Evolutionary conservation across 2,113 vertebrate species (phyloP), one percentile per base, ranked within the genome.

Genomic region (Clinocottus analis): DNA sequence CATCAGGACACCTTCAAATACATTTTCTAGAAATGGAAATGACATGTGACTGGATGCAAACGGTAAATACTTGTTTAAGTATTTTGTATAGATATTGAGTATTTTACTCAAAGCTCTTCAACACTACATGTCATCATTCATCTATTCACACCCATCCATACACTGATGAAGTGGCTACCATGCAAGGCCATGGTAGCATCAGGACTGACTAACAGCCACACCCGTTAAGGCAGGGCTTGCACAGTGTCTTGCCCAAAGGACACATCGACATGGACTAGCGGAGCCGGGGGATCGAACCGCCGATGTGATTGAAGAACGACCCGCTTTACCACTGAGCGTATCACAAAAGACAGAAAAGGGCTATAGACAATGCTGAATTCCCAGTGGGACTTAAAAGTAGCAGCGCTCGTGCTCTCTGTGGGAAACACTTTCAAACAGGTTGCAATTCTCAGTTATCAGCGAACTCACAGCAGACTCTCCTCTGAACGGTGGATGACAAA

Each of bases 361-460:
- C 3, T 31, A 29, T 31, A 59, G 27, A 60, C 58, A 19, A 60
- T 21, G 58, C 17, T 60, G 8, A 27, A 29, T 31, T 47, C 17
- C 21, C 23, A 45, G 16, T 21, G 27, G 27, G 45, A 43, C 39
- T 2, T 27, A 27, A 63, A 43, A 39, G 1, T 43, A 41, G 62
- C 23, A 27, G n/a, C 7, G 5, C n/a, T 25, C 17, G n/a, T 63
- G 69, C 39, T 33, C 7, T 45, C 39, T 45, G 12, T n/a, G 55
- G 6, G 55, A 56, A 41, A 29, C 25, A 21, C 14, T 39, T 17
- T 56, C n/a, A 71, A 14, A 35, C 55, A n/a, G 58, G 25, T 45
- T 72, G 39, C 62, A 47, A 16, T 45, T 59, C 25, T 71, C 37
- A 59, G 17, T 43, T 58, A 64, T 43, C n/a, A 43, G 62, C 14